phyloP scores from a whole-genome alignment of 2,888 invertebrate genomes.

The Stenolophus ochropezus region DNA sequence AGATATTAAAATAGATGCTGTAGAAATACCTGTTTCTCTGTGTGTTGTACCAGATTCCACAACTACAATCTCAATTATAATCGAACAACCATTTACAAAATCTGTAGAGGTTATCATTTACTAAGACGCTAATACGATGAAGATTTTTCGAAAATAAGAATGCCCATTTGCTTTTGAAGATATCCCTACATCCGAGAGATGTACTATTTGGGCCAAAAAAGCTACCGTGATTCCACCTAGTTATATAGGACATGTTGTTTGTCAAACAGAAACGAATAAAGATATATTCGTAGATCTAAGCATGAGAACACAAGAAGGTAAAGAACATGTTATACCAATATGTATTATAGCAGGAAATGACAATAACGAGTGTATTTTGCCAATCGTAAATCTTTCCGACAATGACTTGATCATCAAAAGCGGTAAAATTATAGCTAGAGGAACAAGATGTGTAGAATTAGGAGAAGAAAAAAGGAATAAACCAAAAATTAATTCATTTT shows the following conservation, averaged over 20 bases:
- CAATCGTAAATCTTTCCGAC: neutral
- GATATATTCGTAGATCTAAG: constrained; percentile 19
- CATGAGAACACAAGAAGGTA: neutral
- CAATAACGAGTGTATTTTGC: constrained; percentile 8
- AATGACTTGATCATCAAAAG: too few species aligned
- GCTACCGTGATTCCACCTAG: too few species aligned
- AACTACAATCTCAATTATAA: neutral
- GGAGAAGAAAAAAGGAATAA: too few species aligned
- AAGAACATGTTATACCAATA: neutral
- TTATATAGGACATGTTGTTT: too few species aligned
- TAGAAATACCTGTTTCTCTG: too few species aligned
- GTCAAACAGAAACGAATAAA: too few species aligned
- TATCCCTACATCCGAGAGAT: neutral
- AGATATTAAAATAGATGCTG: neutral
- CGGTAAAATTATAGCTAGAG: too few species aligned
- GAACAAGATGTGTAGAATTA: too few species aligned
- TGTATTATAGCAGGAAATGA: neutral
- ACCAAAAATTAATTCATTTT: too few species aligned
- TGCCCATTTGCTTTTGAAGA: neutral
- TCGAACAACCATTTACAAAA: constrained; percentile 34
- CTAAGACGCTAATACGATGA: neutral
- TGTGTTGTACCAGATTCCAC: too few species aligned
- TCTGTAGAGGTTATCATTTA: neutral
- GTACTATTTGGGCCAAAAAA: constrained; percentile 11
- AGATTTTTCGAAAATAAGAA: neutral